A percentile compares a stretch with the other conserved stretches of the same genome.
Conservation (phyloP, 2,888 invertebrate genomes). For the Apodemia arnacis region DNA sequence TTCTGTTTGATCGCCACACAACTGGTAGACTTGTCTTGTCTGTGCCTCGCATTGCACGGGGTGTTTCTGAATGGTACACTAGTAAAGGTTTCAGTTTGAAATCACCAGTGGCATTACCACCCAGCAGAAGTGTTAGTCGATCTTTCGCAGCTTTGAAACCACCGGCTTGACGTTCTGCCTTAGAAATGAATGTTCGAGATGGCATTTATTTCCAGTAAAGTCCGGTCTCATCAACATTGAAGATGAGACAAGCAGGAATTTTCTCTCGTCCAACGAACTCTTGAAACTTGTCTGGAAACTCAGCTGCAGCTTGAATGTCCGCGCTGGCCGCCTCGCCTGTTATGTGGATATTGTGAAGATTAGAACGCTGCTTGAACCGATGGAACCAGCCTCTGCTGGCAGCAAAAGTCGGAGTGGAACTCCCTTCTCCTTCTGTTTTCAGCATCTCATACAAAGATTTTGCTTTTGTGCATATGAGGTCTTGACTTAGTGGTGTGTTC, state of each 20-base stretch:
- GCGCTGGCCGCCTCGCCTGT: conserved; percentile 74
- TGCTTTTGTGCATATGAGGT: too few species aligned
- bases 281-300: conserved; percentile 49
- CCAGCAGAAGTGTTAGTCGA: conserved; percentile 84
- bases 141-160: conserved; percentile 85
- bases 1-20: too few species aligned
- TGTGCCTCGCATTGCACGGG: too few species aligned
- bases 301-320: conserved; percentile 60
- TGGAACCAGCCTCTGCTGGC: conserved; percentile 67
- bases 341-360: too few species aligned
- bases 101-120: conserved; percentile 83
- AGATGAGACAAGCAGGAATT: conserved; percentile 9
- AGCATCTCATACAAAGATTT: too few species aligned
- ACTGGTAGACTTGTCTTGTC: too few species aligned
- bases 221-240: conserved; percentile 27
- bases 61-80: conserved; percentile 35
- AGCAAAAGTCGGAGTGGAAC: conserved; percentile 37
- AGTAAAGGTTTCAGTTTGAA: conserved; percentile 26
- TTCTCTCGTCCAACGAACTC: neutral
- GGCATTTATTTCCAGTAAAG: conserved; percentile 30
- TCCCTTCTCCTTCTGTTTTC: conserved; percentile 7
- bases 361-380: too few species aligned
- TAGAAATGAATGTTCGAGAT: conserved; percentile 60
- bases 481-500: too few species aligned
- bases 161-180: conserved; percentile 61